Evolutionary conservation across 2,888 invertebrate genomes (phyloP), one percentile per base, ranked within the genome.

Genomic region (Cantharis lateralis): DNA sequence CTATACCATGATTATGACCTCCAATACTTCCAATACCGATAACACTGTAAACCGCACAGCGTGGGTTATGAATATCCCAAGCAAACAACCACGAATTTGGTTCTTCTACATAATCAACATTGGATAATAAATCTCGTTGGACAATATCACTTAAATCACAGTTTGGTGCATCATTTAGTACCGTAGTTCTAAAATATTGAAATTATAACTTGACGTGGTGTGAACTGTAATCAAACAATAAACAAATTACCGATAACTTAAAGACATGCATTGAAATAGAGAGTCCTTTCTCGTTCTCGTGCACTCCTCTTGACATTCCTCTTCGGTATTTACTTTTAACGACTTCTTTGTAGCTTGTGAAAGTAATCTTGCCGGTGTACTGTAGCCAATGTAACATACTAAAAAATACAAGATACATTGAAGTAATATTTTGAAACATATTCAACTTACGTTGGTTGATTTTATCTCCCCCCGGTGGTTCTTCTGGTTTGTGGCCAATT

Each of bases 321-420:
- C 88, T 80, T 94, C 93, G 15, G 91, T 91, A 16, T 90, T 88
- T 0, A 92, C 92, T 0, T 91, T 88, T n/a, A 94, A 89, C 0
- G 92, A 91, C 61, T 93, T 93, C 76, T 91, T 91, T 0, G 93
- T 90, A 0, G 94, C 92, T 0, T 91, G 87, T 0, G 93, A 91
- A 0, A 93, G 89, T 5, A 96, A 88, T 81, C 91, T 91, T 0
- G 95, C 95, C 0, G 95, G 93, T n/a, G 91, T 92, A 68, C 94
- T 93, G 85, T 95, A 94, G 77, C 93, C 93, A 28, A 94, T 89
- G 84, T 95, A 96, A 84, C 95, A 96, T 79, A 93, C 95, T 94
- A 88, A 72, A 89, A 87, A 62, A 78, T 75, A 77, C 64, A 9
- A 28, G 9, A 13, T 16, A 15, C 10, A 15, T 13, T 32, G 15